Evolutionary conservation across 2,888 invertebrate genomes (phyloP).

Genomic region (Periphyllus acericola): DNA sequence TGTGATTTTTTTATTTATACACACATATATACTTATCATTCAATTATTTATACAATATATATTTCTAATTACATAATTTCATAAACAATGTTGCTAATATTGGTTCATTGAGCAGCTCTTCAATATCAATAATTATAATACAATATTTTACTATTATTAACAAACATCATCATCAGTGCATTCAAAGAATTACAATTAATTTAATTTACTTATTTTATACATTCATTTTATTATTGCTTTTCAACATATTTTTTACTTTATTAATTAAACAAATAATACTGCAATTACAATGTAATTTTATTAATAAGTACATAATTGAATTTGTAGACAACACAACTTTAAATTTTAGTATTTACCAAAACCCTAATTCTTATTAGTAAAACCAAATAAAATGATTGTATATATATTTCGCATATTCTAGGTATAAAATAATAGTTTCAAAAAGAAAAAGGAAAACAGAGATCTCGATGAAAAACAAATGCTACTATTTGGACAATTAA

Average conservation of each 20-base stretch:
- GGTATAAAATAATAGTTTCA: constrained; percentile 20
- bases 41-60: constrained; percentile 53
- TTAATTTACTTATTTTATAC: constrained; percentile 20
- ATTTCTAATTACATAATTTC: constrained; percentile 55
- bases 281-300: constrained; percentile 40
- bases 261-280: constrained; percentile 55
- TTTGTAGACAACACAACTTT: constrained; percentile 48
- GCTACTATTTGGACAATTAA: constrained; percentile 24
- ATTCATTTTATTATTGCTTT: constrained; percentile 47
- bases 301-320: constrained; percentile 47
- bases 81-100: constrained; percentile 60
- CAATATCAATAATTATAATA: constrained; percentile 49
- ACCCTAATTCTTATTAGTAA: constrained; percentile 18
- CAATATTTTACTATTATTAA: constrained; percentile 53
- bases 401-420: constrained; percentile 15
- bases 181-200: constrained; percentile 33
- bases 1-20: constrained; percentile 20
- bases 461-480: constrained; percentile 40
- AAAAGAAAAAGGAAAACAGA: constrained; percentile 31
- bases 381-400: constrained; percentile 42
- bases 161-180: constrained; percentile 47
- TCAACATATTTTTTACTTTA: constrained; percentile 42
- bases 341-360: constrained; percentile 47
- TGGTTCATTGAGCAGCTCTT: constrained; percentile 59
- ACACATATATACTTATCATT: constrained; percentile 32